These are phyloP conservation scores for Nomada fabriciana DNA, from an alignment of 2,888 invertebrate genomes.

Conservation along the genomic window DNA sequence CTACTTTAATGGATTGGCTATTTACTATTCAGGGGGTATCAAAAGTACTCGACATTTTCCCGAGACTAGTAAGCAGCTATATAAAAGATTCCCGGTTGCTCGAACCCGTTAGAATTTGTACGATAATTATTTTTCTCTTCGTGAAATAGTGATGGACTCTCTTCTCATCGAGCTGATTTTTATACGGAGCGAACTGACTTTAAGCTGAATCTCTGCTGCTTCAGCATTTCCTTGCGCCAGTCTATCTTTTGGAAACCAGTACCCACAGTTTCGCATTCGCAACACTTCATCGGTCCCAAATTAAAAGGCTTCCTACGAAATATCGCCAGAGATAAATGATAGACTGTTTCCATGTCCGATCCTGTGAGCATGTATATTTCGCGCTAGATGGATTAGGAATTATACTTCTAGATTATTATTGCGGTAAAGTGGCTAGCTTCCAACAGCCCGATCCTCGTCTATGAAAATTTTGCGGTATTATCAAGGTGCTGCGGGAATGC, in stretches of 20 bases:
- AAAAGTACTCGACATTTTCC: slow-evolving; percentile 4
- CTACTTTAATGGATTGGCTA: neutral
- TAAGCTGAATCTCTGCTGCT: slow-evolving; percentile 5
- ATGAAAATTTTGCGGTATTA: slow-evolving; percentile 51
- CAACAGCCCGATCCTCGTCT: slow-evolving; percentile 28
- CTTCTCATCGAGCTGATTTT: slow-evolving; percentile 1
- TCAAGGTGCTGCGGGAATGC: slow-evolving; percentile 33
- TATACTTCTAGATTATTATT: slow-evolving; percentile 39
- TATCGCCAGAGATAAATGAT: too few relatives aligned
- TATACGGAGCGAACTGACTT: neutral
- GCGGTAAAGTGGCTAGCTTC: neutral
- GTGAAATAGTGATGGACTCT: slow-evolving; percentile 20
- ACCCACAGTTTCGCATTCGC: too few relatives aligned
- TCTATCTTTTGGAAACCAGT: too few relatives aligned
- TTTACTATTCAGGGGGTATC: neutral
- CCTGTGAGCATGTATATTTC: too few relatives aligned
- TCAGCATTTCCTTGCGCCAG: neutral
- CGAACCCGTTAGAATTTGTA: slow-evolving; percentile 41
- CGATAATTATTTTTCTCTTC: slow-evolving; percentile 35
- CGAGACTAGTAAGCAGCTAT: neutral
- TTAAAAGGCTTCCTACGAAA: too few relatives aligned
- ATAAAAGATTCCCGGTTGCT: slow-evolving; percentile 6
- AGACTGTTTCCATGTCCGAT: too few relatives aligned
- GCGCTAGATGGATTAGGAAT: slow-evolving; percentile 36
- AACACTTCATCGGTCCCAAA: too few relatives aligned